A percentile compares a stretch with the other conserved stretches of the same genome.
Evolutionary conservation across 2,888 invertebrate species (phyloP).

Genomic region (Lasioglossum zephyrum): DNA sequence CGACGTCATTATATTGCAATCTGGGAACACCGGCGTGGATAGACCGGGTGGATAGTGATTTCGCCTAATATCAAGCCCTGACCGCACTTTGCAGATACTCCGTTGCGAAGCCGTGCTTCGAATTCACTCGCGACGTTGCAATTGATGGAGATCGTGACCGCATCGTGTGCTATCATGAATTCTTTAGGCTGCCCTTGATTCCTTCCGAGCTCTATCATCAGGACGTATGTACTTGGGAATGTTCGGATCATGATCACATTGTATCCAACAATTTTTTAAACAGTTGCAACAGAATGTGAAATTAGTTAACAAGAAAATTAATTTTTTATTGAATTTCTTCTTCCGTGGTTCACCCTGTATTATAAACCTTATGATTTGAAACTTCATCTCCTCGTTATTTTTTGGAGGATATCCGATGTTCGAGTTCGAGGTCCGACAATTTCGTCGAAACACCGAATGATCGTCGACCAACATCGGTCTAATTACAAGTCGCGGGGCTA

Average conservation of each 20-base stretch:
- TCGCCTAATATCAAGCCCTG: slow-evolving; percentile 72
- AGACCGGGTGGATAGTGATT: slow-evolving; percentile 62
- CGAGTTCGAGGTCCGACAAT: neutral
- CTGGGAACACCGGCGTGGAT: slow-evolving; percentile 67
- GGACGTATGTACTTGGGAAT: neutral
- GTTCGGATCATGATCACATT: neutral
- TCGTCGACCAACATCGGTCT: neutral
- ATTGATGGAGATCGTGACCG: slow-evolving; percentile 38
- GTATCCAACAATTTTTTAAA: neutral
- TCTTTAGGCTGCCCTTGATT: neutral
- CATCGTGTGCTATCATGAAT: slow-evolving; percentile 21
- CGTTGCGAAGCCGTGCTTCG: slow-evolving; percentile 20
- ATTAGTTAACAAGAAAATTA: neutral
- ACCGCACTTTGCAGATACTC: slow-evolving; percentile 73
- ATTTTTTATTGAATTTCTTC: neutral
- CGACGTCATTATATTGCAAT: slow-evolving; percentile 79
- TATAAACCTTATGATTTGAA: too few species aligned
- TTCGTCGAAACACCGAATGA: slow-evolving; percentile 2
- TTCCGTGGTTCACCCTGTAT: too few species aligned
- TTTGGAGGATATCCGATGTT: neutral
- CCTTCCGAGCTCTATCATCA: neutral
- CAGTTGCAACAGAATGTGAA: neutral
- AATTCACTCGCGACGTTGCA: slow-evolving; percentile 23
- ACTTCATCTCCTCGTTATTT: neutral
- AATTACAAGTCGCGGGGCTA: slow-evolving; percentile 4